Conservation (phyloP, 2,888 invertebrate genomes). For the Cataglyphis albicans region DNA sequence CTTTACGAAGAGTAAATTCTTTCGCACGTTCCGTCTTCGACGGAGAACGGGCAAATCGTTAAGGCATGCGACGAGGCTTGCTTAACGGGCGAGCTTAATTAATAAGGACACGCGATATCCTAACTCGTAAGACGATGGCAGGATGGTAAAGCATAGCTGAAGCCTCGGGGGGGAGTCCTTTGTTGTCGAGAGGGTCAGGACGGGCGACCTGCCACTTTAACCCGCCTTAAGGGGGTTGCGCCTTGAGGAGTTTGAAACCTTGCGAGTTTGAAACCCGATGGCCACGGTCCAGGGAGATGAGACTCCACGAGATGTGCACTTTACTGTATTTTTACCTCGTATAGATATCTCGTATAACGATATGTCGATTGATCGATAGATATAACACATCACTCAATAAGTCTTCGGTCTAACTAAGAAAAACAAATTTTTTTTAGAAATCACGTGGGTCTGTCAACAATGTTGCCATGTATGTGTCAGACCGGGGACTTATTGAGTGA, state of each 20-base stretch:
- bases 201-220: conserved; percentile 82
- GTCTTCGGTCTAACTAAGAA: too few species aligned
- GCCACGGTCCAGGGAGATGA: conserved; percentile 51
- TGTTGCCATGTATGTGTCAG: too few species aligned
- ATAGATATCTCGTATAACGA: background rate
- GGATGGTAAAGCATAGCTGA: conserved; percentile 79
- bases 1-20: conserved; percentile 67
- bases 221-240: conserved; percentile 82
- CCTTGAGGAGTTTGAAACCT: conserved; percentile 74
- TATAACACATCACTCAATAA: too few species aligned
- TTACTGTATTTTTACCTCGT: conserved; percentile 6
- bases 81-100: conserved; percentile 85
- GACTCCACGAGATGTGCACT: conserved; percentile 47
- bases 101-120: conserved; percentile 86
- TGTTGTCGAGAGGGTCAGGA: conserved; percentile 85
- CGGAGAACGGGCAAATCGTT: conserved; percentile 80
- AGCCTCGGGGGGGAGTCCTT: conserved; percentile 84
- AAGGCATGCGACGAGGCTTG: conserved; percentile 84
- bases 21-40: conserved; percentile 70
- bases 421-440: too few species aligned
- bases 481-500: too few species aligned
- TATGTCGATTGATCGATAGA: conserved; percentile 28
- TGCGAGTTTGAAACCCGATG: conserved; percentile 60
- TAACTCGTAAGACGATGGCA: conserved; percentile 80
- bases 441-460: too few species aligned